Evolutionary conservation across 2,113 vertebrate species (phyloP), one percentile per base, ranked within the genome.

Genomic region (Amphiprion percula): DNA sequence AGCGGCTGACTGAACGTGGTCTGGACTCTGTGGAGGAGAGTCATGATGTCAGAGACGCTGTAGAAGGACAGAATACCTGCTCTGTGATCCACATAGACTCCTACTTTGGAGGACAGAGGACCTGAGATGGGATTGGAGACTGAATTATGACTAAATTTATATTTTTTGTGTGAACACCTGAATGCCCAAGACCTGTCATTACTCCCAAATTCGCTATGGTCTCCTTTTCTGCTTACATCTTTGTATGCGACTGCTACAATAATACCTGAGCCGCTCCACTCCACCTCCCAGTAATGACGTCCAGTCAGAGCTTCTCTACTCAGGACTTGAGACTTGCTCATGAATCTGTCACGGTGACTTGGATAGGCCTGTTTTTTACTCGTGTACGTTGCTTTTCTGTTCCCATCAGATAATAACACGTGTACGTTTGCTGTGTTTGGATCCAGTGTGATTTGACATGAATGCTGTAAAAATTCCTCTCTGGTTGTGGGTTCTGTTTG

Each of bases 201-300:
- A 5, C 1, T 1, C n/a, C 75, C 66, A 10, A 77, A 62, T 23
- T 58, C 68, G 21, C 53, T 59, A 15, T 47, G 1, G 30, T 24
- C 30, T 9, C 12, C 12, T 14, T 2, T n/a, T 30, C 30, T 30
- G 30, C 30, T 30, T 4, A 30, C 4, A 30, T 30, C 30, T 30
- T 30, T 30, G 39, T 70, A 58, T 21, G 24, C n/a, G 10, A 58
- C 67, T 46, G 53, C 67, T 41, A 69, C 39, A 16, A n/a, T 39
- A 10, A 16, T 30, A 30, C 30, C 53, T 10, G 30, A 30, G 2
- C 30, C 4, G 2, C 1, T n/a, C 14, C 8, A 39, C 54, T 28
- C 30, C 53, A 58, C 52, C 68, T 82, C 74, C 80, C 61, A 77
- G 71, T 77, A 82, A 67, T 61, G 61, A 23, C 39, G 55, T 52